A percentile compares a stretch with the other conserved stretches of the same genome.
Evolutionary conservation across 2,888 invertebrate species (phyloP).

Genomic region (Drosophila siamana): DNA sequence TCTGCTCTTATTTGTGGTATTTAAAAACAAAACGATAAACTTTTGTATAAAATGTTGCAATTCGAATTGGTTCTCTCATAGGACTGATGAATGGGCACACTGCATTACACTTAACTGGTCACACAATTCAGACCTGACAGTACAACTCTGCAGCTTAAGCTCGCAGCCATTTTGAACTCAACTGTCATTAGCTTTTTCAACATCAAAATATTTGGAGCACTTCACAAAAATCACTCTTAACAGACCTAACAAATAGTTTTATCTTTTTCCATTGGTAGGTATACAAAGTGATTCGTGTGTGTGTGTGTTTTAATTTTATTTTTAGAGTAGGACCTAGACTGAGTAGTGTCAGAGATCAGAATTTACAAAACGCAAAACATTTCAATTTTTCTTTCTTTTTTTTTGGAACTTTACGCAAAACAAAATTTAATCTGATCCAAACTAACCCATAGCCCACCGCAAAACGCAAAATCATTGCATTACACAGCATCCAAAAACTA

Average conservation of each 20-base stretch:
- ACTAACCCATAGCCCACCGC: neutral
- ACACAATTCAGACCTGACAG: neutral
- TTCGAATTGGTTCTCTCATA: too few species aligned
- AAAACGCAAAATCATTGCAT: slow-evolving; percentile 1
- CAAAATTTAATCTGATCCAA: slow-evolving; percentile 18
- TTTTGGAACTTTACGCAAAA: slow-evolving; percentile 9
- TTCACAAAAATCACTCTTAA: neutral
- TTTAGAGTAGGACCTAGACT: neutral
- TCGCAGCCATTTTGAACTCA: neutral
- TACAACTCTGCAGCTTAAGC: neutral
- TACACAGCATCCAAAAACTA: neutral
- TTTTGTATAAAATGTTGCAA: too few species aligned
- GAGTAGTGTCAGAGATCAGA: slow-evolving; percentile 8
- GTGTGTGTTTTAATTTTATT: neutral
- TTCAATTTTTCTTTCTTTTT: slow-evolving; percentile 3
- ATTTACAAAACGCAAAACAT: neutral
- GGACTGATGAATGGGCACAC: neutral
- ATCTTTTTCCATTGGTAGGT: too few species aligned
- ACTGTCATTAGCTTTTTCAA: neutral
- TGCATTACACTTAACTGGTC: neutral
- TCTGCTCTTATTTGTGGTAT: too few species aligned
- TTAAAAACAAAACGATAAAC: too few species aligned
- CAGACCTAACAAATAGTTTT: too few species aligned
- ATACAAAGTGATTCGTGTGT: too few species aligned
- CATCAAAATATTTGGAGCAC: neutral